Percentiles rank a stretch among this genome's conserved stretches.
Conservation (phyloP, 2,113 vertebrate species). For the Scortum barcoo region DNA sequence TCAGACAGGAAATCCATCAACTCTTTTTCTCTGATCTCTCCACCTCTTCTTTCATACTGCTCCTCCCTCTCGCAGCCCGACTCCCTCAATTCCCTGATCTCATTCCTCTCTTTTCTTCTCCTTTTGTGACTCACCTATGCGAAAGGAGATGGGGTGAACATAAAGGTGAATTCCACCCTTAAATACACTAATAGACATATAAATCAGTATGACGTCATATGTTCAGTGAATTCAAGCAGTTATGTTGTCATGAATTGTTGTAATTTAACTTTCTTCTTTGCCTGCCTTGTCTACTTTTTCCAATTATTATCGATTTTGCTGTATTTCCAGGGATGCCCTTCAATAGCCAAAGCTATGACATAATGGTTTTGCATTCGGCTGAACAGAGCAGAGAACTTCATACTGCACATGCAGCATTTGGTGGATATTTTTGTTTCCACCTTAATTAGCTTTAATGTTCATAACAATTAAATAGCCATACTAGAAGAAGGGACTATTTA, state of each 20-base stretch:
- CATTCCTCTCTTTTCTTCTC: slow-evolving; percentile 25
- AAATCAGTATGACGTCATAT: slow-evolving; percentile 18
- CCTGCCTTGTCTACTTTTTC: not conserved
- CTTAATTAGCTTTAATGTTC: not conserved
- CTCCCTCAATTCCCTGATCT: slow-evolving; percentile 43
- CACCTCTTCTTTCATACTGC: slow-evolving; percentile 66
- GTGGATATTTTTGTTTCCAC: not conserved
- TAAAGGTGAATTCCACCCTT: slow-evolving; percentile 14
- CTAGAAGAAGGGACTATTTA: not conserved
- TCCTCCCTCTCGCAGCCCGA: slow-evolving; percentile 51
- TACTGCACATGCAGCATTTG: not conserved
- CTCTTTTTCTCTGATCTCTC: slow-evolving; percentile 74
- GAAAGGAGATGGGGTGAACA: slow-evolving; percentile 14
- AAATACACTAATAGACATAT: slow-evolving; percentile 16
- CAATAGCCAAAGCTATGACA: not conserved
- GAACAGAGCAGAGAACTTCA: not conserved
- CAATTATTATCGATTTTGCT: not conserved
- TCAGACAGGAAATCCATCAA: slow-evolving; percentile 84
- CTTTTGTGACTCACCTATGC: slow-evolving; percentile 43
- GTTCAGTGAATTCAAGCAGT: not conserved
- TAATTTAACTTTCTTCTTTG: not conserved
- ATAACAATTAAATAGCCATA: not conserved
- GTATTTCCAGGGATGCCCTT: not conserved
- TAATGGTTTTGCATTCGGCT: not conserved
- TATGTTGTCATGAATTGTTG: not conserved